Evolutionary conservation across 1,140 invertebrate species (phyloP), one percentile per base, ranked within the genome.

Genomic region (Eurytemora carolleeae): DNA sequence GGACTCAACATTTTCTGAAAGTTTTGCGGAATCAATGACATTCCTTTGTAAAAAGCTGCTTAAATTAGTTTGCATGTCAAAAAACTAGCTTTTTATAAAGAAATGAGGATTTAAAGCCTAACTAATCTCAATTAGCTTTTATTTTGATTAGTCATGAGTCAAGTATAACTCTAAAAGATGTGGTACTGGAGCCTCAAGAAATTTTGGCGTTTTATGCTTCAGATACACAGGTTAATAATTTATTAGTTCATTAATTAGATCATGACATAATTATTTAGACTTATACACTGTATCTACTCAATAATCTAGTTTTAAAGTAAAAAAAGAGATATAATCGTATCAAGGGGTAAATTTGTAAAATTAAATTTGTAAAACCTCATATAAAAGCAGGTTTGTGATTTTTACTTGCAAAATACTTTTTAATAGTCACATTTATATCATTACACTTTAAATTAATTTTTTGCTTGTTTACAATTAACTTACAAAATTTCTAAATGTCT

Each of bases 131-230:
- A 12, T 44, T 7, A 44, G 7, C 31, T 12, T 44, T 44, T 44
- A 44, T 12, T 44, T n/a, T 12, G n/a, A 7, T 44, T 44, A 44
- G 7, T 44, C n/a, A 12, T 44, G n/a, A 44, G 31, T 44, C 7
- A 44, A n/a, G n/a, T 44, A n/a, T 12, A 44, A 44, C 54, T n/a
- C 57, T 67, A 65, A 70, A 73, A 25, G 74, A 77, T 66, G 65
- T 74, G 15, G 70, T 77, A 18, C 66, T 73, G 31, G 72, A 73
- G 61, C 77, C 77, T 0, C 69, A 73, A 56, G 73, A 76, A 66
- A 71, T 78, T 59, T 67, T 79, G 55, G 77, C 75, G 75, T 67
- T 80, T 3, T 80, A 78, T 68, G 76, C 78, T n/a, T 80, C 79
- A 7, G 7, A 7, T 44, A n/a, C 31, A 12, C 31, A 44, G 31